phyloP scores from a whole-genome alignment of 2,113 vertebrate species.

The Trematomus loennbergii region DNA sequence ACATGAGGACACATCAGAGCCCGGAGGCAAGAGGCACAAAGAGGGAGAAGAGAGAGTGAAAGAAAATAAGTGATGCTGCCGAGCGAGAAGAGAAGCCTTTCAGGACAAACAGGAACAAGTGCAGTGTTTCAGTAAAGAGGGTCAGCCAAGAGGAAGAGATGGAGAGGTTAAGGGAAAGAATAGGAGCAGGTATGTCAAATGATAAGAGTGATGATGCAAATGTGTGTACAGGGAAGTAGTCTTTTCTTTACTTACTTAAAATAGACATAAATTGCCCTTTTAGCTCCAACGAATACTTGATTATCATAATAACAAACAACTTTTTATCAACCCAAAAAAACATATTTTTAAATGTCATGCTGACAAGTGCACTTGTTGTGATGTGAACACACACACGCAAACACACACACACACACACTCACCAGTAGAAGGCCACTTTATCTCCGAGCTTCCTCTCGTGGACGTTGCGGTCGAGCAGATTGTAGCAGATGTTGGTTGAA shows the following conservation, averaged over 20 bases:
- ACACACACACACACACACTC: slow-evolving; percentile 8
- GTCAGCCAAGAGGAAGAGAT: not conserved
- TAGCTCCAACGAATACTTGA: too few relatives aligned
- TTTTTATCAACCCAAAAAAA: too few relatives aligned
- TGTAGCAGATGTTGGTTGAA: slow-evolving; percentile 98
- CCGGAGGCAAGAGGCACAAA: not conserved
- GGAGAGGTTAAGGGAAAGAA: not conserved
- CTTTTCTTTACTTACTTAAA: too few relatives aligned
- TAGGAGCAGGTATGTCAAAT: too few relatives aligned
- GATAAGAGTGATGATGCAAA: too few relatives aligned
- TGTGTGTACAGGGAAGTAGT: too few relatives aligned
- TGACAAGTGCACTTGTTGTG: not conserved
- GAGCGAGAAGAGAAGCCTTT: not conserved
- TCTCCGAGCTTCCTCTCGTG: slow-evolving; percentile 92
- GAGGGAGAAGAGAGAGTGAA: not conserved
- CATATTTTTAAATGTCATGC: too few relatives aligned
- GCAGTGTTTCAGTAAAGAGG: not conserved
- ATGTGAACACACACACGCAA: too few relatives aligned
- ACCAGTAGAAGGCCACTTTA: slow-evolving; percentile 95
- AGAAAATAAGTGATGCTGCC: slow-evolving; percentile 4
- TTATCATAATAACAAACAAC: too few relatives aligned
- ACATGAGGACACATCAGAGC: slow-evolving; percentile 10
- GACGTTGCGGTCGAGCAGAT: slow-evolving; percentile 93
- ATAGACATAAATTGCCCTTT: too few relatives aligned
- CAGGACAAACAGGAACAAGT: not conserved